phyloP scores from a whole-genome alignment of 2,113 vertebrate genomes.

The Pseudonaja textilis region DNA sequence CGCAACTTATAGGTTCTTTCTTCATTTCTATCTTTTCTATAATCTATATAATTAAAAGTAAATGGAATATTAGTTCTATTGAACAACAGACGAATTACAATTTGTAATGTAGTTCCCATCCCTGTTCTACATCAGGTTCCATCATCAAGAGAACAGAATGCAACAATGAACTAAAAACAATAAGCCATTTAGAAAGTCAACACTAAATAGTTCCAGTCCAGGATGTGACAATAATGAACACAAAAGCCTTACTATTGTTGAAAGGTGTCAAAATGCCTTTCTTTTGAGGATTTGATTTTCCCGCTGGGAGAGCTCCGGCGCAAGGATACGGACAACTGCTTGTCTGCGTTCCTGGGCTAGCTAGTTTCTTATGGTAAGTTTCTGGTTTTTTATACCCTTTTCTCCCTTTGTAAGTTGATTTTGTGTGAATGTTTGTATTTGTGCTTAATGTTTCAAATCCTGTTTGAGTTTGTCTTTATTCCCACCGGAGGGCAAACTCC shows the following conservation, averaged over 20 bases:
- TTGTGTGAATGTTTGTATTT: too few species aligned
- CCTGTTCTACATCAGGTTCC: neutral
- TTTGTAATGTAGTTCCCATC: neutral
- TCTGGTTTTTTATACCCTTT: too few species aligned
- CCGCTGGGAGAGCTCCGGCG: too few species aligned
- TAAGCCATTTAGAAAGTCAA: neutral
- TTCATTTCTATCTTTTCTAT: neutral
- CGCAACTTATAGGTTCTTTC: neutral
- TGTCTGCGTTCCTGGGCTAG: too few species aligned
- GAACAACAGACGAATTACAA: neutral
- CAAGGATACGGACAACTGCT: too few species aligned
- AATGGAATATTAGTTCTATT: neutral
- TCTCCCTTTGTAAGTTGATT: too few species aligned
- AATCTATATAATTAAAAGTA: neutral
- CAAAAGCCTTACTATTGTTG: neutral
- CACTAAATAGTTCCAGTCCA: neutral
- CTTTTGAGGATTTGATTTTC: too few species aligned
- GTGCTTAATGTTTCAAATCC: too few species aligned
- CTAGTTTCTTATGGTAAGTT: too few species aligned
- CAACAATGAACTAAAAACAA: neutral
- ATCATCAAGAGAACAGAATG: neutral
- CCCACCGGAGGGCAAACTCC: too few species aligned
- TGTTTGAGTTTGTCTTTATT: too few species aligned
- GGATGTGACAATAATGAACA: neutral
- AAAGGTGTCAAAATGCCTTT: too few species aligned